Percentiles rank a stretch among this genome's conserved stretches.
phyloP scores from a whole-genome alignment of 2,113 vertebrate species.

The Bufo gargarizans region DNA sequence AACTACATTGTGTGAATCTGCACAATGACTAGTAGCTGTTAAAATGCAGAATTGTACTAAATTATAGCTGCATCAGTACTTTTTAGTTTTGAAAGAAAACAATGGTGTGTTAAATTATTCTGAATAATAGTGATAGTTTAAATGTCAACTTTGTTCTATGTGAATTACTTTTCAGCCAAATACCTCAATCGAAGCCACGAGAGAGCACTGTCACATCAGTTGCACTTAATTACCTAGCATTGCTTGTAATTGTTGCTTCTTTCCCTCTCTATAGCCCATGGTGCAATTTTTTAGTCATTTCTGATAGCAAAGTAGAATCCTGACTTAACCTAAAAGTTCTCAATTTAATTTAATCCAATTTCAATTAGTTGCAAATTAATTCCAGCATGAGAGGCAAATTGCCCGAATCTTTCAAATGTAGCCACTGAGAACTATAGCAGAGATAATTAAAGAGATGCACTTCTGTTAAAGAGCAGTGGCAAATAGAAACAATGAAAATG shows the following conservation, averaged over 20 bases:
- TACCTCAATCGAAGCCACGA: conserved; percentile 44
- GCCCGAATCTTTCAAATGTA: conserved; percentile 48
- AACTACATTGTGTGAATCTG: no score
- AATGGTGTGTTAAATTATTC: not conserved
- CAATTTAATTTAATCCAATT: conserved; percentile 48
- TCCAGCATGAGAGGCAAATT: conserved; percentile 51
- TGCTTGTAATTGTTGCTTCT: conserved; percentile 44
- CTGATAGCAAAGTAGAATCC: conserved; percentile 49
- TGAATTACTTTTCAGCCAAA: conserved; percentile 1
- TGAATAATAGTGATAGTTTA: conserved; percentile 9
- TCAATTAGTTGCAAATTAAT: conserved; percentile 57
- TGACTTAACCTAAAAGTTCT: conserved; percentile 46
- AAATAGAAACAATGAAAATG: conserved; percentile 50
- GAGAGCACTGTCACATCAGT: conserved; percentile 45
- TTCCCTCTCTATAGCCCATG: conserved; percentile 7
- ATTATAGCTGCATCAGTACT: no score
- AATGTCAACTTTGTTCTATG: conserved; percentile 26
- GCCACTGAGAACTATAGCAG: conserved; percentile 43
- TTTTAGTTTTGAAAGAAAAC: not conserved
- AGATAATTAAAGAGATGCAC: conserved; percentile 49
- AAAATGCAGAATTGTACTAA: no score
- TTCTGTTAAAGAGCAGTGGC: conserved; percentile 18
- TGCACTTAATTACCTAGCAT: conserved; percentile 49
- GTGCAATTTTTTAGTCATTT: conserved; percentile 45
- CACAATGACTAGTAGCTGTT: no score